phyloP scores from a whole-genome alignment of 2,113 vertebrate species.

The Dissostichus mawsoni region DNA sequence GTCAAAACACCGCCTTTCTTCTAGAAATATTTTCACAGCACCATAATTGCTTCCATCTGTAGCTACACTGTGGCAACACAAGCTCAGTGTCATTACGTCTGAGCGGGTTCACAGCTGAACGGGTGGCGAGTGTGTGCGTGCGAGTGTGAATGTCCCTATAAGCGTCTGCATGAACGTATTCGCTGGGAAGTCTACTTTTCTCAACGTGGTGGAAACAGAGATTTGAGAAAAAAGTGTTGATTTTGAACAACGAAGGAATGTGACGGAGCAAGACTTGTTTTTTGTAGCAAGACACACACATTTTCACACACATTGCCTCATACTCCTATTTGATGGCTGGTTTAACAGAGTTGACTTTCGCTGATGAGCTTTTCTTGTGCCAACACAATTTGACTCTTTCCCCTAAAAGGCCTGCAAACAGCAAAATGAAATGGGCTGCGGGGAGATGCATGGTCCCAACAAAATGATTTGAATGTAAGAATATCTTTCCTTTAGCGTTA shows the following conservation, averaged over 20 bases:
- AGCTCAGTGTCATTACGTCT: conserved; percentile 72
- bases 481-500: conserved; percentile 5
- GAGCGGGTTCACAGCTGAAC: conserved; percentile 72
- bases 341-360: conserved; percentile 69
- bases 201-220: conserved; percentile 39
- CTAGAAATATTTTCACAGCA: conserved; percentile 83
- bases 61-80: conserved; percentile 76
- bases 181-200: conserved; percentile 27
- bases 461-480: conserved; percentile 6
- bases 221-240: conserved; percentile 54
- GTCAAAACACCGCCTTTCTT: conserved; percentile 81
- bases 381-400: conserved; percentile 61
- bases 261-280: conserved; percentile 40
- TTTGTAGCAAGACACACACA: conserved; percentile 7
- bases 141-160: conserved; percentile 4
- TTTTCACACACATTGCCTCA: conserved; percentile 8
- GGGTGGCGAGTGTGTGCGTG: conserved; percentile 33
- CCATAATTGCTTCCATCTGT: conserved; percentile 85
- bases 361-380: conserved; percentile 68
- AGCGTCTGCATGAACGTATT: conserved; percentile 18
- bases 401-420: conserved; percentile 39
- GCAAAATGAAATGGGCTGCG: conserved; percentile 29
- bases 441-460: background rate
- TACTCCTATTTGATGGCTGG: conserved; percentile 51
- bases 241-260: conserved; percentile 29